Percentiles rank a stretch among this genome's conserved stretches.
Conservation (phyloP, 2,797 vertebrate genomes). For the Xenops minutus region DNA sequence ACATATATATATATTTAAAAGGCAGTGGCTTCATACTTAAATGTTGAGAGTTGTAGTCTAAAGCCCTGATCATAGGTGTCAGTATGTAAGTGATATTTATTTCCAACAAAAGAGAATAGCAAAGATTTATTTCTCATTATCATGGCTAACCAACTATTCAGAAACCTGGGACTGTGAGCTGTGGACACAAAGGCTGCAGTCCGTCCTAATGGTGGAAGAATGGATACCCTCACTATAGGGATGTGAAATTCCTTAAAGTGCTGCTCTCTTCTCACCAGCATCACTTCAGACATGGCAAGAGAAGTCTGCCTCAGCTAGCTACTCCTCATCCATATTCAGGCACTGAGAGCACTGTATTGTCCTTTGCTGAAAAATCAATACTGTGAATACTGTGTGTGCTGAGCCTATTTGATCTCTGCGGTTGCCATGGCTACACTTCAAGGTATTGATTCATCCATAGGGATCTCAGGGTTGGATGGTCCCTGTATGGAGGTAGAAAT, state of each 20-base stretch:
- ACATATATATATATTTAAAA: background rate
- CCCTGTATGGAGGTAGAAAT: constrained; percentile 29
- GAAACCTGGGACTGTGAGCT: background rate
- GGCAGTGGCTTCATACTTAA: background rate
- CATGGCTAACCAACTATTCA: background rate
- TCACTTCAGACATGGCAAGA: background rate
- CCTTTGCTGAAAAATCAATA: constrained; percentile 68
- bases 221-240: background rate
- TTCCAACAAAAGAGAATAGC: background rate
- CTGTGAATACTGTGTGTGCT: constrained; percentile 50
- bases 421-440: constrained; percentile 72
- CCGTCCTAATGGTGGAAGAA: background rate
- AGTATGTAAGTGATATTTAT: background rate
- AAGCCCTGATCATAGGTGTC: background rate
- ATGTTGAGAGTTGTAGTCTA: background rate
- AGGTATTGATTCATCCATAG: constrained; percentile 65
- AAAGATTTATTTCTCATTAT: background rate
- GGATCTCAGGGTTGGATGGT: constrained; percentile 54
- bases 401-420: constrained; percentile 46
- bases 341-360: constrained; percentile 18
- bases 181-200: background rate
- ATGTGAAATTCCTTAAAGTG: constrained; percentile 9
- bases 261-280: background rate
- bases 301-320: constrained; percentile 16
- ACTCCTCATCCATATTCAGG: constrained; percentile 57